phyloP scores from a whole-genome alignment of 2,797 vertebrate species.

The Psittacula echo region DNA sequence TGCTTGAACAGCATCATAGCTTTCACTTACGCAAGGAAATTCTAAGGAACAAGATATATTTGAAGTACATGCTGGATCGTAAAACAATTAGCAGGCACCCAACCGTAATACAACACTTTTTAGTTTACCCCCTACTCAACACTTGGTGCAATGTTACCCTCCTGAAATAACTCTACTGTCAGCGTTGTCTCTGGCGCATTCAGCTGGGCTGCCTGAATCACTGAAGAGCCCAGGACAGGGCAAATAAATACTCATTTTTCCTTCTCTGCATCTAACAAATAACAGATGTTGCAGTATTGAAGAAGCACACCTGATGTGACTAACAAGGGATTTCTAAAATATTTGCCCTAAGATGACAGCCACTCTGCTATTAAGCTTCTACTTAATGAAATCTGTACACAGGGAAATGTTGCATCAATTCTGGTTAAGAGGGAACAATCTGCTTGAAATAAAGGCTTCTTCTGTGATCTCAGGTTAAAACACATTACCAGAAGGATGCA shows the following conservation, averaged over 20 bases:
- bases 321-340: constrained; percentile 57
- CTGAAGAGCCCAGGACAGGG: constrained; percentile 18
- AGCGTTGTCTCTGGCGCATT: background rate
- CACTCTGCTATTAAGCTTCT: constrained; percentile 49
- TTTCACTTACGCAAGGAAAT: background rate
- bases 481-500: background rate
- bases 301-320: constrained; percentile 37
- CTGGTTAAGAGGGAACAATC: background rate
- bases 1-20: constrained; percentile 1
- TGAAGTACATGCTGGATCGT: background rate
- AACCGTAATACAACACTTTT: background rate
- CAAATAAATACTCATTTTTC: constrained; percentile 29
- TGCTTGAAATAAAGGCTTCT: background rate
- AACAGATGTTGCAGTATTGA: constrained; percentile 47
- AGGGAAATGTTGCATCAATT: background rate
- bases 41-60: background rate
- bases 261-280: constrained; percentile 47
- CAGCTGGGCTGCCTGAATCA: background rate
- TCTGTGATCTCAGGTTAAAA: background rate
- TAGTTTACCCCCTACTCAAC: background rate
- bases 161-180: constrained; percentile 13
- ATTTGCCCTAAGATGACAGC: constrained; percentile 21
- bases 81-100: background rate
- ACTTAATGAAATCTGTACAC: constrained; percentile 31
- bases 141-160: constrained; percentile 12